Conservation (phyloP, 1,140 invertebrate species). For the Dinoponera quadriceps region DNA sequence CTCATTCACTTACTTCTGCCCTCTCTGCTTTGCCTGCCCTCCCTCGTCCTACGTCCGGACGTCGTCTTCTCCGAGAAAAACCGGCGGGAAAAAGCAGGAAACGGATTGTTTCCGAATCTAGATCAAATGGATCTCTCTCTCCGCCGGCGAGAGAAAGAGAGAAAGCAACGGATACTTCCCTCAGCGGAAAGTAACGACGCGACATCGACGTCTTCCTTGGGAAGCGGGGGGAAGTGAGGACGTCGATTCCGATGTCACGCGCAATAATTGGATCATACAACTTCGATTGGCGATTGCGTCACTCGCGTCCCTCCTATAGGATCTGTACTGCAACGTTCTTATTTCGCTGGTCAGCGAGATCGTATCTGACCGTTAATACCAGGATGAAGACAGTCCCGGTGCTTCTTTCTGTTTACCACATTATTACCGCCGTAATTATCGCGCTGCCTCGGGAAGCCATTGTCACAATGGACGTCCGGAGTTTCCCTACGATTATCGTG, state of each 20-base stretch:
- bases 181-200: neutral
- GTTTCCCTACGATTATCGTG: conserved; percentile 76
- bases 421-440: conserved; percentile 76
- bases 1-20: conserved; percentile 72
- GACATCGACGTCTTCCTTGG: conserved; percentile 1
- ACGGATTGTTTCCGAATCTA: conserved; percentile 47
- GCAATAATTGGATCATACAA: conserved; percentile 40
- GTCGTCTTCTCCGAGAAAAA: conserved; percentile 20
- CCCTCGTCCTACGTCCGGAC: conserved; percentile 41
- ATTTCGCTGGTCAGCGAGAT: conserved; percentile 61
- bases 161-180: neutral
- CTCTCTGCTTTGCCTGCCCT: conserved; percentile 54
- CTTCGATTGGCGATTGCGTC: conserved; percentile 36
- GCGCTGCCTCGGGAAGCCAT: conserved; percentile 71
- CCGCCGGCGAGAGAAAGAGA: neutral
- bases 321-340: neutral
- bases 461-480: conserved; percentile 77
- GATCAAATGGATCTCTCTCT: conserved; percentile 7
- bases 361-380: conserved; percentile 35
- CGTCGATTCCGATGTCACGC: neutral
- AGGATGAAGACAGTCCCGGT: conserved; percentile 54
- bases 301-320: neutral
- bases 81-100: conserved; percentile 51
- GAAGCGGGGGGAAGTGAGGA: neutral
- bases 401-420: conserved; percentile 70